Conservation (phyloP, 2,113 vertebrate genomes). For the Entosphenus tridentatus region DNA sequence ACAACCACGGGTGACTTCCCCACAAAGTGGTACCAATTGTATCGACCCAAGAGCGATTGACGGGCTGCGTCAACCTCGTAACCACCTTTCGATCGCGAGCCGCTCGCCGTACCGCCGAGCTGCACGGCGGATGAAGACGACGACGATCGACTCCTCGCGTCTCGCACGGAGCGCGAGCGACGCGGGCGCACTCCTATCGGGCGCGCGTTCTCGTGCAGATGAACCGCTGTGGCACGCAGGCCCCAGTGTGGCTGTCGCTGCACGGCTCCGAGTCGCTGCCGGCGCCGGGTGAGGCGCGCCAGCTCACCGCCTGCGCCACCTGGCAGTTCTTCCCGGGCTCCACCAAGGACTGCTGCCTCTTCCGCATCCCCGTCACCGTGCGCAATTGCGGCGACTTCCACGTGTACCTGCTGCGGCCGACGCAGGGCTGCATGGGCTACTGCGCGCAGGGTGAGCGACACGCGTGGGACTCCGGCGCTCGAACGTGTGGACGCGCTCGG, state of each 20-base stretch:
- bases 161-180: too few species aligned
- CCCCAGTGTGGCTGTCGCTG: constrained; percentile 57
- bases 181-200: too few species aligned
- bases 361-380: constrained; percentile 53
- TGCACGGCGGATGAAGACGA: too few species aligned
- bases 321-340: constrained; percentile 39
- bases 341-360: constrained; percentile 51
- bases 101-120: too few species aligned
- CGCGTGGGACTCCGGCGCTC: too few species aligned
- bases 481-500: too few species aligned
- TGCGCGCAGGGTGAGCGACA: constrained; percentile 39
- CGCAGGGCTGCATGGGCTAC: constrained; percentile 69
- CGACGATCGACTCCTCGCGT: too few species aligned
- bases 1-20: too few species aligned
- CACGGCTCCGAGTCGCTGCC: constrained; percentile 41
- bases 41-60: too few species aligned
- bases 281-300: constrained; percentile 29
- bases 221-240: constrained; percentile 65
- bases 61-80: too few species aligned
- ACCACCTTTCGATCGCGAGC: too few species aligned
- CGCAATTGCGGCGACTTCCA: constrained; percentile 54
- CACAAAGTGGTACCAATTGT: too few species aligned
- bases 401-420: constrained; percentile 64
- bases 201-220: constrained; percentile 21
- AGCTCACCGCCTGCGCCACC: constrained; percentile 48